Evolutionary conservation across 1,140 invertebrate species (phyloP).

Genomic region (Drosophila ironensis): DNA sequence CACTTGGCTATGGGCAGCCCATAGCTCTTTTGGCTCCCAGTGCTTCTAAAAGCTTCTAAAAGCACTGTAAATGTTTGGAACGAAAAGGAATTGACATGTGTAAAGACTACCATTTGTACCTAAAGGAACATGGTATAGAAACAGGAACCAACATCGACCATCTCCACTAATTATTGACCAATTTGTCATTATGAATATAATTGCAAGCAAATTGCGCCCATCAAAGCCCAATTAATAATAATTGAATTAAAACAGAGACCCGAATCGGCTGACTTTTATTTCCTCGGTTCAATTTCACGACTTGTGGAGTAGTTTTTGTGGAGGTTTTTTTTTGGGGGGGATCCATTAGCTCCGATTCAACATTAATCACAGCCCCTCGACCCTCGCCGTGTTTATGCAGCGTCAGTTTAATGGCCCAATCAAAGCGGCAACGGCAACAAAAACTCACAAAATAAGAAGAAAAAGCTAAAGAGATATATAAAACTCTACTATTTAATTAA

Average conservation of each 20-base stretch:
- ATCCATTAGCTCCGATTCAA: not conserved
- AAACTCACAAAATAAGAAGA: not conserved
- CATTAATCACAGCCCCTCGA: slow-evolving; percentile 18
- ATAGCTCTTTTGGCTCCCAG: too few relatives aligned
- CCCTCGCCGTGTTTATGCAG: slow-evolving; percentile 42
- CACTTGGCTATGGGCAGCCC: too few relatives aligned
- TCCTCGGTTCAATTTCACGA: slow-evolving; percentile 7
- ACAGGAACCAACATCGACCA: too few relatives aligned
- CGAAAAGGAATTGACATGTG: too few relatives aligned
- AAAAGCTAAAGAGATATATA: slow-evolving; percentile 10
- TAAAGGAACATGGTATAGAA: too few relatives aligned
- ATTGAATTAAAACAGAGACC: slow-evolving; percentile 20
- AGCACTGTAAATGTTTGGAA: too few relatives aligned
- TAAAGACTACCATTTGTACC: too few relatives aligned
- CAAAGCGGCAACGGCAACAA: slow-evolving; percentile 11
- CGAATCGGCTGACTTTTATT: slow-evolving; percentile 9
- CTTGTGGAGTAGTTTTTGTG: not conserved
- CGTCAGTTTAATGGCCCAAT: slow-evolving; percentile 65
- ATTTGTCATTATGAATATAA: not conserved
- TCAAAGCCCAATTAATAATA: slow-evolving; percentile 7
- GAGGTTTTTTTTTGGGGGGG: not conserved
- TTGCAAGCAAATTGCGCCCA: not conserved
- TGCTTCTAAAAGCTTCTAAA: too few relatives aligned
- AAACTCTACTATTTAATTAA: slow-evolving; percentile 70
- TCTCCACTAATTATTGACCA: not conserved